A percentile compares a stretch with the other conserved stretches of the same genome.
These are phyloP conservation scores for Papilio dardanus DNA, from an alignment of 1,140 invertebrate genomes.

Conservation along the genomic window DNA sequence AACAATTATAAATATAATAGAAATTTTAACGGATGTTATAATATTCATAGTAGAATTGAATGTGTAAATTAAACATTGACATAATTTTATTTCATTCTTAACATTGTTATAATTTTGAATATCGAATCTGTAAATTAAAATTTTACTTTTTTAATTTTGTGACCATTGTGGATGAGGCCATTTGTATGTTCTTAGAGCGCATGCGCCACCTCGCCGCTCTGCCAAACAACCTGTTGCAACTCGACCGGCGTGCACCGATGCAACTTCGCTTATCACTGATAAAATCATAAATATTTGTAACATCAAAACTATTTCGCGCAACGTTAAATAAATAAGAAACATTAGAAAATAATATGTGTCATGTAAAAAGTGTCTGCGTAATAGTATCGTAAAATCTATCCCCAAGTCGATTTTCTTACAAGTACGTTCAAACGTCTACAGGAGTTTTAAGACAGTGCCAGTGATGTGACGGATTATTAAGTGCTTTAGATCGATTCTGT, in stretches of 20 bases:
- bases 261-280: conserved; percentile 67
- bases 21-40: conserved; percentile 22
- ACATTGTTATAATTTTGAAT: conserved; percentile 22
- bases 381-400: background rate
- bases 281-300: conserved; percentile 56
- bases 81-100: conserved; percentile 16
- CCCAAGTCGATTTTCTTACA: conserved; percentile 51
- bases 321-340: background rate
- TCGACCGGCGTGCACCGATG: conserved; percentile 74
- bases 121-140: background rate
- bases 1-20: conserved; percentile 22
- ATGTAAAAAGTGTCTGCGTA: background rate
- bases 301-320: conserved; percentile 36
- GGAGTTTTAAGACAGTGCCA: conserved; percentile 63
- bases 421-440: conserved; percentile 59
- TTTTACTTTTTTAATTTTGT: conserved; percentile 32
- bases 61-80: conserved; percentile 13
- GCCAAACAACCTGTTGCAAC: conserved; percentile 81
- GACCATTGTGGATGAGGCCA: conserved; percentile 70
- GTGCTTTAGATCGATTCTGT: conserved; percentile 50
- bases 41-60: conserved; percentile 17
- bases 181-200: conserved; percentile 54
- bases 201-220: conserved; percentile 56
- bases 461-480: conserved; percentile 59
- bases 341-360: background rate